Conservation (phyloP, 2,888 invertebrate genomes). For the Drosophila lacicola region DNA sequence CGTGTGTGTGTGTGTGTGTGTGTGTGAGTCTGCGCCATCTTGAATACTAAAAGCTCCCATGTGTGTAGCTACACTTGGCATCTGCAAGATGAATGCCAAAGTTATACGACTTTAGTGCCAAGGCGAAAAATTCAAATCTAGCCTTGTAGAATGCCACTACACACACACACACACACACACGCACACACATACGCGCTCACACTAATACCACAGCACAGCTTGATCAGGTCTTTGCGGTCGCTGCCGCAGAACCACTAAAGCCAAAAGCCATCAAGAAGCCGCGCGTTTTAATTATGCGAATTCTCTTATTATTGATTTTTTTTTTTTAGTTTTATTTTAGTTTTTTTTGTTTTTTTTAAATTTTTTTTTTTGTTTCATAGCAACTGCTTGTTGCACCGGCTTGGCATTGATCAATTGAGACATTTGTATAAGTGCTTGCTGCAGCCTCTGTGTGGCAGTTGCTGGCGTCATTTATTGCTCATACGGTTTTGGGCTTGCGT, state of each 20-base stretch:
- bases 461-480: constrained; percentile 59
- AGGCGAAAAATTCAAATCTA: constrained; percentile 74
- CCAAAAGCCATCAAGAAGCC: constrained; percentile 51
- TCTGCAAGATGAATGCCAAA: constrained; percentile 78
- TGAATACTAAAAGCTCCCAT: constrained; percentile 40
- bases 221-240: constrained; percentile 74
- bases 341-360: background rate
- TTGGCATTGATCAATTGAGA: constrained; percentile 40
- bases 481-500: constrained; percentile 52
- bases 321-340: constrained; percentile 21
- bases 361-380: constrained; percentile 2
- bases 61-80: constrained; percentile 46
- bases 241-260: constrained; percentile 45
- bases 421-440: constrained; percentile 18
- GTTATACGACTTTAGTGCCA: constrained; percentile 78
- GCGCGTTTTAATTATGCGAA: constrained; percentile 54
- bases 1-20: constrained; percentile 14
- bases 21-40: constrained; percentile 45
- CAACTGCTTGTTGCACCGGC: constrained; percentile 13
- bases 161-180: constrained; percentile 17
- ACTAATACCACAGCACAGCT: constrained; percentile 23
- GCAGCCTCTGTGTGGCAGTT: constrained; percentile 31
- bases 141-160: constrained; percentile 67
- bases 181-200: constrained; percentile 10
- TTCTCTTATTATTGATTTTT: constrained; percentile 41